Evolutionary conservation across 2,797 vertebrate genomes (phyloP).

Genomic region (Crenuchus spilurus): DNA sequence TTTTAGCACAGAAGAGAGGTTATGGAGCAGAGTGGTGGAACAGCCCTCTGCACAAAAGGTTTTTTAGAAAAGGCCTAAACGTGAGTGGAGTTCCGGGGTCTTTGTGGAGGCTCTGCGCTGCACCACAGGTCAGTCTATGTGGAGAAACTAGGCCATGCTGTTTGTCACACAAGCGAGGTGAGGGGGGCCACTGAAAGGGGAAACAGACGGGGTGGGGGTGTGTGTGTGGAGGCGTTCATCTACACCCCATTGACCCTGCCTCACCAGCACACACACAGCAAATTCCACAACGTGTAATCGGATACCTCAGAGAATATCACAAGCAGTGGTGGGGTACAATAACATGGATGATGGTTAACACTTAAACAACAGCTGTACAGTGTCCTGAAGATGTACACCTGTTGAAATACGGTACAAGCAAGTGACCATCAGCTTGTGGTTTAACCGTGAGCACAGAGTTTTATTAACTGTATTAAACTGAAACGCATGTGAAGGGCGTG

Average conservation of each 20-base stretch:
- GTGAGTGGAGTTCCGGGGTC: slow-evolving; percentile 38
- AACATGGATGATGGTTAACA: no score
- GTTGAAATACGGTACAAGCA: not conserved
- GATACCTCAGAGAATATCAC: not conserved
- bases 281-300: slow-evolving; percentile 23
- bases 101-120: slow-evolving; percentile 31
- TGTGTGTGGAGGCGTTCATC: not conserved
- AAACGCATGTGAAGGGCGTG: no score
- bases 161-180: slow-evolving; percentile 46
- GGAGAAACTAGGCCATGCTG: slow-evolving; percentile 44
- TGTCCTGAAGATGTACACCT: no score
- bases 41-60: slow-evolving; percentile 33
- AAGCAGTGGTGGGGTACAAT: not conserved
- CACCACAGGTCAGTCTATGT: slow-evolving; percentile 47
- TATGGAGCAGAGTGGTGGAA: slow-evolving; percentile 19
- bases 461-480: no score
- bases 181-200: slow-evolving; percentile 34
- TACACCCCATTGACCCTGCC: slow-evolving; percentile 19
- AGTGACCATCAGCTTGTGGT: no score
- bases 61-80: slow-evolving; percentile 42
- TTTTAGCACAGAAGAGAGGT: slow-evolving; percentile 26
- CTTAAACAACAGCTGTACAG: no score
- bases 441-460: no score
- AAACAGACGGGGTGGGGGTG: slow-evolving; percentile 7
- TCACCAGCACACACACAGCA: slow-evolving; percentile 30